Conservation (phyloP, 2,888 invertebrate species). For the Erynnis tages region DNA sequence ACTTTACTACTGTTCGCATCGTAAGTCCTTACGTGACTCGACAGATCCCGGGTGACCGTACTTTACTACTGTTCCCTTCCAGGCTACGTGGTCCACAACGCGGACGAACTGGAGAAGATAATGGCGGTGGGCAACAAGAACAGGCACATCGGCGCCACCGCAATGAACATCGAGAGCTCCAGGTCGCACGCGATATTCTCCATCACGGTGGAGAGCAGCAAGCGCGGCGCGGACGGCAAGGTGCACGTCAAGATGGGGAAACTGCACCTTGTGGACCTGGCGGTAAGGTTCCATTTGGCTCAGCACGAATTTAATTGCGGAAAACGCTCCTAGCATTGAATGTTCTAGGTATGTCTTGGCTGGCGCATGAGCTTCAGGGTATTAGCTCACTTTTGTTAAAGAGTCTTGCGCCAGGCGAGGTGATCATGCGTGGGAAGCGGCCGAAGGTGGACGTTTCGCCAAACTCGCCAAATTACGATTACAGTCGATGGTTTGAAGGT, state of each 20-base stretch:
- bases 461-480: too few relatives aligned
- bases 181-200: conserved; percentile 99
- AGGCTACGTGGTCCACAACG: conserved; percentile 98
- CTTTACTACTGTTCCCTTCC: conserved; percentile 44
- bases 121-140: conserved; percentile 98
- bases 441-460: too few relatives aligned
- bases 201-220: conserved; percentile 97
- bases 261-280: conserved; percentile 97
- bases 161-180: conserved; percentile 98
- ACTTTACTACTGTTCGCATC: too few relatives aligned
- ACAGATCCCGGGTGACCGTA: too few relatives aligned
- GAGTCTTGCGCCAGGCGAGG: too few relatives aligned
- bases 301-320: not conserved
- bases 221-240: conserved; percentile 89
- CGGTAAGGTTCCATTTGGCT: conserved; percentile 80
- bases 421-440: too few relatives aligned
- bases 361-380: too few relatives aligned
- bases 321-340: not conserved
- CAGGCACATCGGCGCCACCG: conserved; percentile 89
- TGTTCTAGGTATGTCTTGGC: too few relatives aligned
- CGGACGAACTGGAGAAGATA: conserved; percentile 96
- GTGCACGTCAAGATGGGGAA: conserved; percentile 97
- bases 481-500: too few relatives aligned
- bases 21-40: too few relatives aligned
- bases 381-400: too few relatives aligned